phyloP scores from a whole-genome alignment of 2,797 vertebrate species.

The Crenuchus spilurus region DNA sequence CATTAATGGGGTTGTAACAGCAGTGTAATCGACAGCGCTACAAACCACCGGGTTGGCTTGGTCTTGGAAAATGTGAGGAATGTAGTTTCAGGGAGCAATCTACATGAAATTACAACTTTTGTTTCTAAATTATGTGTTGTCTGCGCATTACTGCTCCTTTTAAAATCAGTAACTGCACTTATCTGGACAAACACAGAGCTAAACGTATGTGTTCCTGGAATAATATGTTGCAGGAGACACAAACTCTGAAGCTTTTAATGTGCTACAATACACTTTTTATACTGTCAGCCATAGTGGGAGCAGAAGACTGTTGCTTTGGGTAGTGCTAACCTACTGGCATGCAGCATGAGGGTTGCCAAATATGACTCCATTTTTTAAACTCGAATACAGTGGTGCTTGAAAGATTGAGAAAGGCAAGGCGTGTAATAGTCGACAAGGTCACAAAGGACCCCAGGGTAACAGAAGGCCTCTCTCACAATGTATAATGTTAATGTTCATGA shows the following conservation, averaged over 20 bases:
- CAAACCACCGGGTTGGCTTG: not conserved
- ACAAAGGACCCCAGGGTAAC: too few species aligned
- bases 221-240: not conserved
- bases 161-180: constrained; percentile 6
- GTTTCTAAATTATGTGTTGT: not conserved
- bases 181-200: not conserved
- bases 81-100: not conserved
- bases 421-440: too few species aligned
- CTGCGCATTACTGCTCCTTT: constrained; percentile 8
- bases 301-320: not conserved
- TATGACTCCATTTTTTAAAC: too few species aligned
- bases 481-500: too few species aligned
- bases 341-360: not conserved
- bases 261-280: not conserved
- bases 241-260: not conserved
- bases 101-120: not conserved
- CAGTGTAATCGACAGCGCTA: not conserved
- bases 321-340: constrained; percentile 5
- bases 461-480: too few species aligned
- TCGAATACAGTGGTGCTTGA: too few species aligned
- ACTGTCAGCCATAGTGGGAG: not conserved
- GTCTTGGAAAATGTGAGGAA: constrained; percentile 16
- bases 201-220: not conserved
- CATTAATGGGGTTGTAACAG: constrained; percentile 3
- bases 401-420: too few species aligned